These are phyloP conservation scores for Psix sp. DNA, from an alignment of 1,140 invertebrate species.

Conservation along the genomic window DNA sequence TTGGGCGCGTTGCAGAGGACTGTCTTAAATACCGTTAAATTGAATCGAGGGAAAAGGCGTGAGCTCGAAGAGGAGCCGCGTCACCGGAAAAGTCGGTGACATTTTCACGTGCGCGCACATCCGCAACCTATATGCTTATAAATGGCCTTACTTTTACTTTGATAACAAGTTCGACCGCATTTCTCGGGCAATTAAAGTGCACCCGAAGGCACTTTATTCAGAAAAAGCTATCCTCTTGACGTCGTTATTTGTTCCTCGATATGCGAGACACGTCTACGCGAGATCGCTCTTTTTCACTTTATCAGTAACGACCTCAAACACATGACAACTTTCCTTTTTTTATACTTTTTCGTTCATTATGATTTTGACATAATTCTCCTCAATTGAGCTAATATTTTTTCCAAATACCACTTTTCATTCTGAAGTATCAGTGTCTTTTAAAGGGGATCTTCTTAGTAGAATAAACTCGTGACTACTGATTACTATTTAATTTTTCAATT, in stretches of 20 bases:
- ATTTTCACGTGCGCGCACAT: conserved; percentile 45
- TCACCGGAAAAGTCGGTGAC: conserved; percentile 43
- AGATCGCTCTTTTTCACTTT: conserved; percentile 17
- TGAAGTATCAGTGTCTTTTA: no score
- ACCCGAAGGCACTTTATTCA: conserved; percentile 42
- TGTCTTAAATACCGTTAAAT: conserved; percentile 46
- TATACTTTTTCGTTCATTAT: not conserved
- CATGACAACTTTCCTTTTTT: not conserved
- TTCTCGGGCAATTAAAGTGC: conserved; percentile 53
- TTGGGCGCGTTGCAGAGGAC: conserved; percentile 33
- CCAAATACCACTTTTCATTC: no score
- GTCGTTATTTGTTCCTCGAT: conserved; percentile 44
- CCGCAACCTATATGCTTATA: conserved; percentile 58
- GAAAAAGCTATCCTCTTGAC: conserved; percentile 28
- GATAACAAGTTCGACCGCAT: conserved; percentile 57
- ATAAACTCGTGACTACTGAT: no score
- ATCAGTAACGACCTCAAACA: conserved; percentile 20
- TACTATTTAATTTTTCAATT: no score
- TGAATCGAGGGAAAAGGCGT: conserved; percentile 27
- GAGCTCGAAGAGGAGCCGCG: conserved; percentile 2
- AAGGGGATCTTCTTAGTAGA: no score
- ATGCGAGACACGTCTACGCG: conserved; percentile 39
- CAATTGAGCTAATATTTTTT: no score
- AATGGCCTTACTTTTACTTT: conserved; percentile 57
- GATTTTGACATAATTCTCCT: no score